Percentiles rank a stretch among this genome's conserved stretches.
phyloP scores from a whole-genome alignment of 2,888 invertebrate species.

The Dioctria linearis region DNA sequence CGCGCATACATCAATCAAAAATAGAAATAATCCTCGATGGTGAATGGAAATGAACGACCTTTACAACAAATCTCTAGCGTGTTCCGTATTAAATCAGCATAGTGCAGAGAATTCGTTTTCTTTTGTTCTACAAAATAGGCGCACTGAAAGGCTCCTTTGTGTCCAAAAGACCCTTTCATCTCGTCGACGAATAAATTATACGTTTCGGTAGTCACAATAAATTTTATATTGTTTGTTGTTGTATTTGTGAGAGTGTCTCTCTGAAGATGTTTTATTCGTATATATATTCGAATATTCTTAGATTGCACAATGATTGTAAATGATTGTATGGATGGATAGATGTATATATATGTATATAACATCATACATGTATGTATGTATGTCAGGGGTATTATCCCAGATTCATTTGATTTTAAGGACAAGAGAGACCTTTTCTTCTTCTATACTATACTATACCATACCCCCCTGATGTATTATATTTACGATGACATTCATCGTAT shows the following conservation, averaged over 20 bases:
- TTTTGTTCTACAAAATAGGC: conserved; percentile 36
- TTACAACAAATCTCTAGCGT: neutral
- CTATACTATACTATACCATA: neutral
- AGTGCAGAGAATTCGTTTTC: conserved; percentile 8
- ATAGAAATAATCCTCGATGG: neutral
- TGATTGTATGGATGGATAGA: neutral
- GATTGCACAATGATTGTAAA: neutral
- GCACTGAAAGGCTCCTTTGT: conserved; percentile 33
- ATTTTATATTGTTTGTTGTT: conserved; percentile 40
- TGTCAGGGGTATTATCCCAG: neutral
- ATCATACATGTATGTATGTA: too few species aligned
- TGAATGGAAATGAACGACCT: neutral
- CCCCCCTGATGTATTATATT: neutral
- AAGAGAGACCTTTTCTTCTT: conserved; percentile 23
- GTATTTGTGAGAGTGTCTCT: neutral
- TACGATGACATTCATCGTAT: neutral
- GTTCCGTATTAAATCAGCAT: conserved; percentile 19
- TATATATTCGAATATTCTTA: neutral
- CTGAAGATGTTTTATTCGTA: conserved; percentile 19
- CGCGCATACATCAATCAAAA: neutral
- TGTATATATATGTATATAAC: too few species aligned
- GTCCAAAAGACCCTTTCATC: conserved; percentile 40
- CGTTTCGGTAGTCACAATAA: conserved; percentile 41
- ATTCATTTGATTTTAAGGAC: conserved; percentile 33
- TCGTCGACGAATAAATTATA: conserved; percentile 42